These are phyloP conservation scores for Scaptodrosophila latifasciaeformis DNA, from an alignment of 2,888 invertebrate species.

Conservation along the genomic window DNA sequence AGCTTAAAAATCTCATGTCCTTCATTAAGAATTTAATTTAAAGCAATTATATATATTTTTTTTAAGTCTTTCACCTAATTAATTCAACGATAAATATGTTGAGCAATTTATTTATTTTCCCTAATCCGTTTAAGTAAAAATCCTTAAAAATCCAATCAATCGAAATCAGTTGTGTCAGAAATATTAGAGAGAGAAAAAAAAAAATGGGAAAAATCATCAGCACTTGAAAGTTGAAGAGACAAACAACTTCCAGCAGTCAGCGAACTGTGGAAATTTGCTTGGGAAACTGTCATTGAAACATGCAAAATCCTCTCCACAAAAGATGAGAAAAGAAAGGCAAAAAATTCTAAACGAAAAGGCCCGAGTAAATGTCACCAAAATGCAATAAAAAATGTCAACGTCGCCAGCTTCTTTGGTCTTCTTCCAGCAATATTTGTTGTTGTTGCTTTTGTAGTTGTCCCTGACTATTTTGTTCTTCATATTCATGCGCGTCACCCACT, in stretches of 20 bases:
- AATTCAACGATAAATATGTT: too few species aligned
- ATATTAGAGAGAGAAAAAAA: too few species aligned
- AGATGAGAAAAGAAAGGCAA: not conserved
- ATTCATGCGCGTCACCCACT: slow-evolving; percentile 19
- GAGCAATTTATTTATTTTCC: too few species aligned
- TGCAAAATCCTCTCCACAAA: slow-evolving; percentile 44
- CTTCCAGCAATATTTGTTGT: too few species aligned
- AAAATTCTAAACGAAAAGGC: slow-evolving; percentile 12
- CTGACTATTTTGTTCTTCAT: slow-evolving; percentile 20
- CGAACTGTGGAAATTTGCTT: slow-evolving; percentile 32
- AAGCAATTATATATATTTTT: too few species aligned
- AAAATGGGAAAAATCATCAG: too few species aligned
- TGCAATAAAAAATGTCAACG: slow-evolving; percentile 46
- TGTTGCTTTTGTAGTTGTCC: slow-evolving; percentile 23
- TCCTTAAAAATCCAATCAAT: too few species aligned
- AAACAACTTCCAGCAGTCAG: slow-evolving; percentile 22
- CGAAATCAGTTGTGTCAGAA: too few species aligned
- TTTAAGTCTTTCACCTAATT: too few species aligned
- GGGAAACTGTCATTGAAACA: slow-evolving; percentile 49
- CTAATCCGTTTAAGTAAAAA: too few species aligned
- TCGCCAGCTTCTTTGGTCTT: not conserved
- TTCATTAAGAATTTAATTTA: too few species aligned
- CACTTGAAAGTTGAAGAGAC: slow-evolving; percentile 8
- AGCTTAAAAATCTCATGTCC: too few species aligned
- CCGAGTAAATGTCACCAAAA: slow-evolving; percentile 49